A percentile compares a stretch with the other conserved stretches of the same genome.
phyloP scores from a whole-genome alignment of 2,888 invertebrate genomes.

The Drosophila pseudotakahashii region DNA sequence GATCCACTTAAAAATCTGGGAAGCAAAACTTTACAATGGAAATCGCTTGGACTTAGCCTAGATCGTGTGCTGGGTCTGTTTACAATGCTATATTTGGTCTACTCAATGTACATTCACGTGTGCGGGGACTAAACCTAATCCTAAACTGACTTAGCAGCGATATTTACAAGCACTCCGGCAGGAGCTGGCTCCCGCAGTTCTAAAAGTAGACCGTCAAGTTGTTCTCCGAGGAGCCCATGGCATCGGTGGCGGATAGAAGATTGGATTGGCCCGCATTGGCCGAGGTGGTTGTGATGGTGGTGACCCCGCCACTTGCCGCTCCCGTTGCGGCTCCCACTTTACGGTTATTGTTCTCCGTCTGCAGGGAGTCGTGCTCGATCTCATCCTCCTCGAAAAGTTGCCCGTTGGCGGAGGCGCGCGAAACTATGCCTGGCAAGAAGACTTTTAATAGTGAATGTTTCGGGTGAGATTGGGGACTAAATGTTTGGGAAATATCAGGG shows the following conservation, averaged over 20 bases:
- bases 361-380: constrained; percentile 82
- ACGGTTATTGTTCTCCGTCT: constrained; percentile 69
- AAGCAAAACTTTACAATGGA: constrained; percentile 76
- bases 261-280: constrained; percentile 70
- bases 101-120: constrained; percentile 68
- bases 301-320: constrained; percentile 62
- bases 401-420: constrained; percentile 84
- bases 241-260: constrained; percentile 79
- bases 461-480: constrained; percentile 46
- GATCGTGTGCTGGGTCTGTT: constrained; percentile 55
- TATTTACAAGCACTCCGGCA: constrained; percentile 56
- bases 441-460: constrained; percentile 74
- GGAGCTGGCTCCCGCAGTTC: constrained; percentile 29
- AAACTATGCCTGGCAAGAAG: constrained; percentile 85
- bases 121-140: constrained; percentile 48
- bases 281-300: constrained; percentile 64
- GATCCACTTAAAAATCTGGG: constrained; percentile 50
- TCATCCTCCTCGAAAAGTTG: constrained; percentile 85
- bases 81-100: constrained; percentile 75
- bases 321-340: constrained; percentile 77
- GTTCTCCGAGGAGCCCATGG: constrained; percentile 85
- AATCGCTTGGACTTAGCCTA: constrained; percentile 59
- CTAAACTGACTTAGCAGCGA: constrained; percentile 53
- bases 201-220: constrained; percentile 87
- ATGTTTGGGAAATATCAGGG: constrained; percentile 1